These are phyloP conservation scores for Asarcornis scutulata DNA, from an alignment of 2,113 vertebrate genomes.

Conservation along the genomic window DNA sequence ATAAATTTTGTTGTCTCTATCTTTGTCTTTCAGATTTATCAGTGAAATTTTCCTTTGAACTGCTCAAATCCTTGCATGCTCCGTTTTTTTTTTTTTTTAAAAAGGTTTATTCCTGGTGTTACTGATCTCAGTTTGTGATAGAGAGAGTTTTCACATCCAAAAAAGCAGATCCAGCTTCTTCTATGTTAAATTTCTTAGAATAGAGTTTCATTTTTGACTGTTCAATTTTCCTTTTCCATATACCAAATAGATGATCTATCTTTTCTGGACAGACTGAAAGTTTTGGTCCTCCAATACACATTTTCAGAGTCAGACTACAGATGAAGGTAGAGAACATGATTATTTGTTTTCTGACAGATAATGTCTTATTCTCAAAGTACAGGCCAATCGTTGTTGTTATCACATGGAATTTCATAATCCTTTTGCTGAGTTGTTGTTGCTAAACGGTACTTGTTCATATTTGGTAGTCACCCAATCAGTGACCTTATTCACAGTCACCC, in stretches of 20 bases:
- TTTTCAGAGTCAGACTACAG: background rate
- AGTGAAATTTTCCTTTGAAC: background rate
- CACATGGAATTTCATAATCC: background rate
- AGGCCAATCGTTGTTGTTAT: background rate
- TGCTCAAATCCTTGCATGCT: background rate
- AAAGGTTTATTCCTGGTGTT: background rate
- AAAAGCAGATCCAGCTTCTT: background rate
- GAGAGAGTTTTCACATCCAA: background rate
- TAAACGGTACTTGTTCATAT: background rate
- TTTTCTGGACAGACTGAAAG: background rate
- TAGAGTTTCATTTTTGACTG: background rate
- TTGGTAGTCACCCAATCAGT: background rate
- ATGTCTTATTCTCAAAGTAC: background rate
- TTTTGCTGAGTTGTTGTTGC: background rate
- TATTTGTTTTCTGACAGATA: background rate
- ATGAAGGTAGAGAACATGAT: background rate
- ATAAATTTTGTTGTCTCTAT: background rate
- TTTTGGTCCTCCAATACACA: background rate
- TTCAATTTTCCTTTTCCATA: background rate
- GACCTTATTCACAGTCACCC: background rate
- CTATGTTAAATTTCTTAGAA: background rate
- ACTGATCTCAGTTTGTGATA: background rate
- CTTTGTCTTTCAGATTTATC: background rate
- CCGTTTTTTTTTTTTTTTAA: background rate
- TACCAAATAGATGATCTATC: background rate